Base-by-base conservation (phyloP, 1,140 invertebrate species). In the Ceratitis capitata region DNA sequence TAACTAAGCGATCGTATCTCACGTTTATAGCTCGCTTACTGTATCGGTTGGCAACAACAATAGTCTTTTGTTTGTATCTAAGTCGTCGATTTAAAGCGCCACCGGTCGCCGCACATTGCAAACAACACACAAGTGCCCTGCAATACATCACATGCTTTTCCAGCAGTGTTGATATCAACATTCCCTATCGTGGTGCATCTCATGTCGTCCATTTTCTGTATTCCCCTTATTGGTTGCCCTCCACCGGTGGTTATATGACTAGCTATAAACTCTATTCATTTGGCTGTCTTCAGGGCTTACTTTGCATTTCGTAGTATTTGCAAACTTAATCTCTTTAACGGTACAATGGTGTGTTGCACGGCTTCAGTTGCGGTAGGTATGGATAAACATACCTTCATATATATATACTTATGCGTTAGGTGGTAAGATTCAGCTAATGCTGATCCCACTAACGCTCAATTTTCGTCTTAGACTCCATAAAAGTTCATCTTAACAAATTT, bases 21-120 rank as follows among this genome's bases (percentile, higher is more conserved):
- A 85, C 87, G 87, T 83, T 82, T 85, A 83, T 83, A 51, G 85
- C 83, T 84, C n/a, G n/a, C n/a, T n/a, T n/a, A n/a, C n/a, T n/a
- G n/a, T n/a, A 86, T 74, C 84, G 83, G 83, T 86, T 86, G 85
- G 74, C 84, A 56, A 45, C 74, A 86, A 85, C 74, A 82, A 84
- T 85, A 83, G 56, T 47, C 58, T 84, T 64, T 74, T 69, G 74
- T 49, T 49, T 69, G 26, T 12, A 69, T 83, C 45, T 84, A 53
- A 53, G 32, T 58, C 69, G 32, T 58, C 69, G 83, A 78, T 84
- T 74, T 86, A 32, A 86, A 84, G 85, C 85, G 85, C 85, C 85
- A 86, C 83, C 83, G n/a, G n/a, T n/a, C n/a, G n/a, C n/a, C n/a
- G n/a, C n/a, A n/a, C n/a, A n/a, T n/a, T n/a, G n/a, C n/a, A n/a